Evolutionary conservation across 2,797 vertebrate species (phyloP).

Genomic region (Epinephelus coioides): DNA sequence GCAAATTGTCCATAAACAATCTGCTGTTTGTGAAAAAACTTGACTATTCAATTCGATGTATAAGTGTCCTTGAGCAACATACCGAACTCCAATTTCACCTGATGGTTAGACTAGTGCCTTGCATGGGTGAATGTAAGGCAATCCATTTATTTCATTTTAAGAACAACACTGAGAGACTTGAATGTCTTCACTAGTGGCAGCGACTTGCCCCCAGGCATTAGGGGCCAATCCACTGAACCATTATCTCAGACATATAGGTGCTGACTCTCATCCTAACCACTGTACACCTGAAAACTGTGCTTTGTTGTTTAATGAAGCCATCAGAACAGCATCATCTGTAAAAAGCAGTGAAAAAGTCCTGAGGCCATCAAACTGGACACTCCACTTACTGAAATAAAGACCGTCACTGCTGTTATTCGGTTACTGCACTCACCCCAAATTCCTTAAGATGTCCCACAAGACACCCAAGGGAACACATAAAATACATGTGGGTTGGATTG

Average conservation of each 20-base stretch:
- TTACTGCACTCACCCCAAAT: not conserved
- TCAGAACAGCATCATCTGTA: constrained; percentile 16
- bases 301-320: not conserved
- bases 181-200: not conserved
- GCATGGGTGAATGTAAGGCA: not conserved
- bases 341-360: constrained; percentile 14
- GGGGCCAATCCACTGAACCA: constrained; percentile 9
- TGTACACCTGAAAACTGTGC: not conserved
- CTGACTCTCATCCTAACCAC: constrained; percentile 22
- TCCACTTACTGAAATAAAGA: constrained; percentile 3
- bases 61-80: too few species aligned
- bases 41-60: not conserved
- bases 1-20: not conserved
- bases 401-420: constrained; percentile 20
- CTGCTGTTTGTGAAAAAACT: not conserved
- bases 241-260: constrained; percentile 1
- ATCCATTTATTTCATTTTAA: not conserved
- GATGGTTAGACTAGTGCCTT: not conserved
- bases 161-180: not conserved
- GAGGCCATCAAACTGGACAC: not conserved
- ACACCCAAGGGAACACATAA: not conserved
- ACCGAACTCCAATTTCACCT: too few species aligned
- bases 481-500: not conserved
- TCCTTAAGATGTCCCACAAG: constrained; percentile 1
- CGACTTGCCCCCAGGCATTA: not conserved